These are phyloP conservation scores for Eidolon helvum DNA, from an alignment of 2,113 vertebrate genomes.

Conservation along the genomic window DNA sequence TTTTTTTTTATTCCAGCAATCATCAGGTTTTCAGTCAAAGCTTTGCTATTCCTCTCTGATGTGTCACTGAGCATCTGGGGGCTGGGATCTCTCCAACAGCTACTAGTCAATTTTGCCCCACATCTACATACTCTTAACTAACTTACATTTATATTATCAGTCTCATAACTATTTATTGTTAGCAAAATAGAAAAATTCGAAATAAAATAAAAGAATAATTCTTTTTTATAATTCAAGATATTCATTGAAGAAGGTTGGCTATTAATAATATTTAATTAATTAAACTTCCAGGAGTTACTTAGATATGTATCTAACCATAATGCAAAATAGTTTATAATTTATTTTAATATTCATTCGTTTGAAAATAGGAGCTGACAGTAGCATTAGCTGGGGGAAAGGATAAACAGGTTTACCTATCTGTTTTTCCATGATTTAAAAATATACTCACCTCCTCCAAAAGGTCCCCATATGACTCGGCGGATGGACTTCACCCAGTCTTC, in stretches of 20 bases:
- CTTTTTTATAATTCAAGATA: slow-evolving; percentile 34
- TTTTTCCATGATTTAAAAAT: neutral
- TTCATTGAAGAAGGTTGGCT: neutral
- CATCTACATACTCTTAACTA: neutral
- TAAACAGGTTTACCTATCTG: neutral
- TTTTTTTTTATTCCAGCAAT: neutral
- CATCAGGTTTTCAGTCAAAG: neutral
- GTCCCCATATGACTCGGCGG: slow-evolving; percentile 98
- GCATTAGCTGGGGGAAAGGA: neutral
- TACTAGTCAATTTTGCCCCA: neutral
- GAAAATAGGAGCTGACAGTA: neutral
- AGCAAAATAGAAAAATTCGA: neutral
- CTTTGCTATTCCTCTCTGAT: neutral
- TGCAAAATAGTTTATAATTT: neutral
- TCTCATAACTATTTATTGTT: neutral
- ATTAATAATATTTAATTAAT: neutral
- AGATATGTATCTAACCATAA: neutral
- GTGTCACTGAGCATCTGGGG: neutral
- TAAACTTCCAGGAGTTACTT: neutral
- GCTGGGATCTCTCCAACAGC: neutral
- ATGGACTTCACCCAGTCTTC: slow-evolving; percentile 99
- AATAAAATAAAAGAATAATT: neutral
- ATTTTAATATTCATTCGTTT: neutral
- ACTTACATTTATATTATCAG: neutral
- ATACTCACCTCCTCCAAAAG: slow-evolving; percentile 97